Evolutionary conservation across 2,113 vertebrate species (phyloP), one percentile per base, ranked within the genome.

Genomic region (Ovis aries): DNA sequence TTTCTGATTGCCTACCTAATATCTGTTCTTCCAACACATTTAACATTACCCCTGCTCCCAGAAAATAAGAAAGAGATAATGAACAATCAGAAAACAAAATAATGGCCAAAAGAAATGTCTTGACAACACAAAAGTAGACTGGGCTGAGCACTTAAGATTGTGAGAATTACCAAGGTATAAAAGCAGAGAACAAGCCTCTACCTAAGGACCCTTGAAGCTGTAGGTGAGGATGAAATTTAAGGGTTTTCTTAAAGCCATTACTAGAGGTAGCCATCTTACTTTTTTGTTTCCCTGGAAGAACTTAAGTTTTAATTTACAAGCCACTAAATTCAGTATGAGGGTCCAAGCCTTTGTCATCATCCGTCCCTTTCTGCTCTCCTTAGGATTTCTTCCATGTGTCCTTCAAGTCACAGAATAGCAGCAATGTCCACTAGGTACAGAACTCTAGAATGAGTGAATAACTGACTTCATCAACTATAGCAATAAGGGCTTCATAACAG

Each of bases 41-140:
- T 36, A 36, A 78, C 27, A 43, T 21, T 21, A 57, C 11, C 48
- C 16, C 17, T 15, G 1, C 15, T 64, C 40, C 67, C 25, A n/a
- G 48, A 86, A 94, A 86, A 86, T 59, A 33, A 77, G 45, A 36
- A 23, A 29, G 40, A 52, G 43, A 77, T 1, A 16, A 67, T 40
- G 64, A 94, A 78, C 31, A 50, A 48, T 52, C 45, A 45, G 33
- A 60, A 36, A 96, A 83, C n/a, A 71, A 88, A 93, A 19, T 57
- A 45, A 43, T 4, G 19, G 36, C 7, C 52, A 74, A 52, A 33
- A 48, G 80, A 36, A 80, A 40, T 71, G 48, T 77, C 67, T 53
- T 53, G 36, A 43, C 57, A 71, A 29, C 33, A 87, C 11, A 55
- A 77, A 57, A 17, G 50, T 3, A 43, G 25, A 13, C 21, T 17